These are phyloP conservation scores for Microplitis manilae DNA, from an alignment of 2,888 invertebrate genomes.

Conservation along the genomic window DNA sequence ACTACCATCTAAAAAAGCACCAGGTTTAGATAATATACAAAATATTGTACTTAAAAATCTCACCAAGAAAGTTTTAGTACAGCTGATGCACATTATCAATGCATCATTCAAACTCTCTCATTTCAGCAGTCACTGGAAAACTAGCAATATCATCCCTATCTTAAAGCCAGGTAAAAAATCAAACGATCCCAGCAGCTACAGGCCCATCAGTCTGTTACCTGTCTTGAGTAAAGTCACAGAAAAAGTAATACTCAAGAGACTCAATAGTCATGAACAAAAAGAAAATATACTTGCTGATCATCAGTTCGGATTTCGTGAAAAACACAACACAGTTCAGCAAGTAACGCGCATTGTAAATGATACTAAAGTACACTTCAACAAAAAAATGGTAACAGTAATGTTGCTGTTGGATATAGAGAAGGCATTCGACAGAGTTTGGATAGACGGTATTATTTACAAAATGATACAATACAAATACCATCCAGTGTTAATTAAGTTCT, in stretches of 20 bases:
- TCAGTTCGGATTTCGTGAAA: no score
- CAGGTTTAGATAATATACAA: slow-evolving; percentile 39
- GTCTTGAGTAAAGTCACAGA: slow-evolving; percentile 43
- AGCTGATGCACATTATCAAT: slow-evolving; percentile 36
- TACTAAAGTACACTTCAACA: no score
- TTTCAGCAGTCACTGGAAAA: slow-evolving; percentile 35
- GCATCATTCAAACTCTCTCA: slow-evolving; percentile 25
- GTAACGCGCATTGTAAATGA: no score
- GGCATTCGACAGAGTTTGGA: slow-evolving; percentile 64
- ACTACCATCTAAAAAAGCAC: slow-evolving; percentile 39
- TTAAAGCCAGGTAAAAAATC: slow-evolving; percentile 36
- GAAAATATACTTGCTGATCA: slow-evolving; percentile 32
- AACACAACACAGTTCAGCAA: no score
- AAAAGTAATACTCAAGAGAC: slow-evolving; percentile 38
- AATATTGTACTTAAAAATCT: slow-evolving; percentile 38
- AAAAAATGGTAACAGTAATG: no score
- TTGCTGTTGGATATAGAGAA: slow-evolving; percentile 47
- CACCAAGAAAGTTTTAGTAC: slow-evolving; percentile 24
- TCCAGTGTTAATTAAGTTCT: slow-evolving; percentile 49
- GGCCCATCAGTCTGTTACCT: slow-evolving; percentile 42
- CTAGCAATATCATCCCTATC: slow-evolving; percentile 33
- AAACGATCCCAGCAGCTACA: slow-evolving; percentile 38
- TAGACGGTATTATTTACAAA: slow-evolving; percentile 59
- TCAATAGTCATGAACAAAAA: slow-evolving; percentile 43
- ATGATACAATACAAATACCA: slow-evolving; percentile 53